Conservation (phyloP, 2,797 vertebrate genomes). For the Anguilla pacifica region DNA sequence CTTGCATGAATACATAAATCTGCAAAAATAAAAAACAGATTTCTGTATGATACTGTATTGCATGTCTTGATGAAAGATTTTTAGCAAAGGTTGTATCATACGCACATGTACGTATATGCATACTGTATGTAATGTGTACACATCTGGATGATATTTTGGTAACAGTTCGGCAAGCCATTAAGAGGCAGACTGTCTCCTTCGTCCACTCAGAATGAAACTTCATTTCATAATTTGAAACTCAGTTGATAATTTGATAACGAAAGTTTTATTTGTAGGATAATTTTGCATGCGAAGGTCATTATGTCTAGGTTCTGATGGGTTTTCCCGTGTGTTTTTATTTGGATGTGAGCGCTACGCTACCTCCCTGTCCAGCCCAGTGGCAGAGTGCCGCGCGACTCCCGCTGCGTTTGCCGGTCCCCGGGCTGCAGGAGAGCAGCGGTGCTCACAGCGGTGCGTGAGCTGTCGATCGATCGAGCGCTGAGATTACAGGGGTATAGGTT, state of each 20-base stretch:
- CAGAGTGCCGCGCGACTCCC: neutral
- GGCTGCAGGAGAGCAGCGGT: neutral
- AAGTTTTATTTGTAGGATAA: neutral
- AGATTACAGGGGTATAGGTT: conserved; percentile 33
- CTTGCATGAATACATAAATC: neutral
- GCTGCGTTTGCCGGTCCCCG: neutral
- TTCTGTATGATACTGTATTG: neutral
- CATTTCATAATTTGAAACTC: neutral
- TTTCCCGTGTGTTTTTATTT: neutral
- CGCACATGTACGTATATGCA: too few relatives aligned
- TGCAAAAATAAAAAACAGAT: too few relatives aligned
- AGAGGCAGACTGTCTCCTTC: too few relatives aligned
- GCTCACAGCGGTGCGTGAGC: neutral
- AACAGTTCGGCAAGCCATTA: too few relatives aligned
- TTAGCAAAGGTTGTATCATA: neutral
- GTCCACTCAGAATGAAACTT: neutral
- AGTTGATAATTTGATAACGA: too few relatives aligned
- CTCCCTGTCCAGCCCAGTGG: neutral
- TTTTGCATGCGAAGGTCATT: neutral
- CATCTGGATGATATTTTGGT: too few relatives aligned
- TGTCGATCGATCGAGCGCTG: conserved; percentile 29
- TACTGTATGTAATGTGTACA: too few relatives aligned
- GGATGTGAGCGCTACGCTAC: neutral
- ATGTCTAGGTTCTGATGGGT: neutral
- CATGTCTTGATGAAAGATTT: neutral